These are phyloP conservation scores for Stenopsyche tienmushanensis DNA, from an alignment of 1,140 invertebrate genomes.

Conservation along the genomic window DNA sequence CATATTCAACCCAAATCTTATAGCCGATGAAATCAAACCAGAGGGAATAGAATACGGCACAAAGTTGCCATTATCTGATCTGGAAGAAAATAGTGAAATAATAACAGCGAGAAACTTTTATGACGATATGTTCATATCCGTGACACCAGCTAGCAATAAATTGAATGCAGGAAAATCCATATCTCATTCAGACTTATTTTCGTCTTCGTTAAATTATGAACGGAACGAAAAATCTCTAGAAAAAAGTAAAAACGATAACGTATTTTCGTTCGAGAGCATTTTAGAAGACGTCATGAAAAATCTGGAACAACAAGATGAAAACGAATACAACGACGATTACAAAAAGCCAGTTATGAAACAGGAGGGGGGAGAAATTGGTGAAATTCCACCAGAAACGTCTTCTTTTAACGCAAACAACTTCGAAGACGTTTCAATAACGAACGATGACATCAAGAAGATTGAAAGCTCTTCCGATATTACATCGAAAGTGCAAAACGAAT, in stretches of 20 bases:
- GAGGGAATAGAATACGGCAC: slow-evolving; percentile 43
- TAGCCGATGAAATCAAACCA: slow-evolving; percentile 48
- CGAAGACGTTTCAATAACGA: background rate
- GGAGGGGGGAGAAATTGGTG: slow-evolving; percentile 55
- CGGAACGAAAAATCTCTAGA: slow-evolving; percentile 42
- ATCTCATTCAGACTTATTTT: background rate
- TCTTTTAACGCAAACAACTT: background rate
- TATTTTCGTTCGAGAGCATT: slow-evolving; percentile 55
- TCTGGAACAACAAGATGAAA: slow-evolving; percentile 55
- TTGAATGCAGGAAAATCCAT: slow-evolving; percentile 35
- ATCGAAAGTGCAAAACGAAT: slow-evolving; percentile 10
- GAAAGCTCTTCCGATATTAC: background rate
- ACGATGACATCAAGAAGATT: slow-evolving; percentile 7
- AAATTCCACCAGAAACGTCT: slow-evolving; percentile 47
- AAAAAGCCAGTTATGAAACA: slow-evolving; percentile 53
- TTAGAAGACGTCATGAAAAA: slow-evolving; percentile 57
- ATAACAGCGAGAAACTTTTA: slow-evolving; percentile 53
- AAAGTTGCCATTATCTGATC: slow-evolving; percentile 36
- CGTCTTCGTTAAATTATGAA: slow-evolving; percentile 2
- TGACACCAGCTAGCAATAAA: slow-evolving; percentile 52
- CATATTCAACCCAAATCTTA: slow-evolving; percentile 55
- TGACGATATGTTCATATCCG: slow-evolving; percentile 52
- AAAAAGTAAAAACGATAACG: slow-evolving; percentile 47
- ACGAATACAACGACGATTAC: slow-evolving; percentile 55
- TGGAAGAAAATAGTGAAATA: slow-evolving; percentile 48